These are phyloP conservation scores for Pharmacophagus antenor DNA, from an alignment of 2,888 invertebrate species.

Conservation along the genomic window DNA sequence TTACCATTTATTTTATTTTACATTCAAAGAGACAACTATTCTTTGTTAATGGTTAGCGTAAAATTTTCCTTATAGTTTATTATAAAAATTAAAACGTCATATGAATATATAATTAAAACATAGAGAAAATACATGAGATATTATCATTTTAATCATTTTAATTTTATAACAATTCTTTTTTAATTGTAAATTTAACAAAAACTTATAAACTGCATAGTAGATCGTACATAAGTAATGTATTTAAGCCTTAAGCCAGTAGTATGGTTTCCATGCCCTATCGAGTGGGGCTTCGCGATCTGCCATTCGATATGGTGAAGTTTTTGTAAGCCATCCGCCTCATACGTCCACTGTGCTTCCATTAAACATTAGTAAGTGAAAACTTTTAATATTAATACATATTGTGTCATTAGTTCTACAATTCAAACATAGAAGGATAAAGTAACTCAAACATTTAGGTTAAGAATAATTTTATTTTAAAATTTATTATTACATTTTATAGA, in stretches of 20 bases:
- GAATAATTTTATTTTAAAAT: not conserved
- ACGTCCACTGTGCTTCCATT: constrained; percentile 32
- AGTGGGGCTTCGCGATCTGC: constrained; percentile 54
- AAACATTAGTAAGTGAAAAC: not conserved
- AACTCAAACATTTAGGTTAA: too few relatives aligned
- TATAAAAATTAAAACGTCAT: too few relatives aligned
- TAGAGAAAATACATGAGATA: not conserved
- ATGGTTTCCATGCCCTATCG: constrained; percentile 57
- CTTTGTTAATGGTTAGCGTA: too few relatives aligned
- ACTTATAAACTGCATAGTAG: constrained; percentile 1
- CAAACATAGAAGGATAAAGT: too few relatives aligned
- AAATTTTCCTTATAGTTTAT: too few relatives aligned
- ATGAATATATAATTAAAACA: too few relatives aligned
- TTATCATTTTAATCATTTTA: not conserved
- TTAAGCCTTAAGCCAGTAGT: constrained; percentile 58
- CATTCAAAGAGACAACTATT: too few relatives aligned
- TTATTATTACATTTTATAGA: not conserved
- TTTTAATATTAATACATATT: not conserved
- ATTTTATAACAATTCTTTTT: not conserved
- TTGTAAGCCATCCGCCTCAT: constrained; percentile 44
- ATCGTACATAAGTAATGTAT: constrained; percentile 4
- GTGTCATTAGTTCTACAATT: too few relatives aligned
- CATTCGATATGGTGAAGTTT: constrained; percentile 33
- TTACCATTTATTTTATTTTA: too few relatives aligned
- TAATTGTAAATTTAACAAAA: not conserved